Evolutionary conservation across 35 echinoderm and acorn worm genomes (phyloP).

Genomic region (Hemicentrotus pulcherrimus): DNA sequence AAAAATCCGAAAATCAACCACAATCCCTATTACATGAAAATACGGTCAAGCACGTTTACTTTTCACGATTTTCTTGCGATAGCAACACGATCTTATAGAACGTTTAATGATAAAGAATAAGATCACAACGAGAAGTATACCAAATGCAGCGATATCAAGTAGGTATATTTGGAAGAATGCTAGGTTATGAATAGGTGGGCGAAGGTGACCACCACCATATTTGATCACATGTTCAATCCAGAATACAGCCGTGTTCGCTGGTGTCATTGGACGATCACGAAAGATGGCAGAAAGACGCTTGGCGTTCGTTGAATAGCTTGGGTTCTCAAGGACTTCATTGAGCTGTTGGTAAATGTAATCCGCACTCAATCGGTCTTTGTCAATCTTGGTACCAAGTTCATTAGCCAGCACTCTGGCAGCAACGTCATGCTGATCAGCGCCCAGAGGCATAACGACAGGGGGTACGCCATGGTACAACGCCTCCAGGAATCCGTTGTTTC

Average conservation of each 20-base stretch:
- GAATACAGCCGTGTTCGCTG: slow-evolving; percentile 50
- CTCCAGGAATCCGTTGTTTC: slow-evolving; percentile 58
- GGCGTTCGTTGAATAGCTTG: slow-evolving; percentile 56
- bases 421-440: slow-evolving; percentile 54
- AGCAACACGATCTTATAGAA: not conserved
- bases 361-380: not conserved
- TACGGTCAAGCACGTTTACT: not conserved
- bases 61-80: not conserved
- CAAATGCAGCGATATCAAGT: not conserved
- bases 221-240: slow-evolving; percentile 75
- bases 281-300: slow-evolving; percentile 57
- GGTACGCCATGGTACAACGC: slow-evolving; percentile 56
- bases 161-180: not conserved
- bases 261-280: slow-evolving; percentile 56
- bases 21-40: too few relatives aligned
- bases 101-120: not conserved
- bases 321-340: not conserved
- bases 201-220: slow-evolving; percentile 57
- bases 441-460: slow-evolving; percentile 34
- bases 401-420: slow-evolving; percentile 24
- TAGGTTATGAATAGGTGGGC: not conserved
- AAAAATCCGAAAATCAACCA: too few relatives aligned
- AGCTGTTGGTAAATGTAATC: not conserved
- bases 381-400: slow-evolving; percentile 19
- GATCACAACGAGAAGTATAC: not conserved